Conservation (phyloP, 2,113 vertebrate genomes). For the Kryptolebias marmoratus region DNA sequence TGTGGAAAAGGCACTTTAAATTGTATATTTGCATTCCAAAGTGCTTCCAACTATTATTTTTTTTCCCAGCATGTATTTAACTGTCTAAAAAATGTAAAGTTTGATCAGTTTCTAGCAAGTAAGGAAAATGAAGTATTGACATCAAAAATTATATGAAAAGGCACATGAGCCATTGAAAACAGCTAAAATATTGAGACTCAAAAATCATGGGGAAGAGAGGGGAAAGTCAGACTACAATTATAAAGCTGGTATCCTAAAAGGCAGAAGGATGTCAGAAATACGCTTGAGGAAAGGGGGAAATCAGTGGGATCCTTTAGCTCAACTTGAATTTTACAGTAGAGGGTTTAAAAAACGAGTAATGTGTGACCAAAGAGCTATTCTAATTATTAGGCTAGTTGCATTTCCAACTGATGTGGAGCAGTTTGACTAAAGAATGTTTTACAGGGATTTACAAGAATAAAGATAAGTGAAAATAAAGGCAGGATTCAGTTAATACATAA, state of each 20-base stretch:
- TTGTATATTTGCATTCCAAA: too few species aligned
- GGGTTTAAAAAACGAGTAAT: not conserved
- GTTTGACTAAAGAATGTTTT: not conserved
- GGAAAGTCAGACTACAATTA: not conserved
- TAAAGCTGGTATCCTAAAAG: not conserved
- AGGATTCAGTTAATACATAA: not conserved
- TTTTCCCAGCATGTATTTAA: too few species aligned
- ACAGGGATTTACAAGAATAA: not conserved
- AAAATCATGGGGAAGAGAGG: not conserved
- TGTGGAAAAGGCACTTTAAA: too few species aligned
- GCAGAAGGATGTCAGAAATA: not conserved
- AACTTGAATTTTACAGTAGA: not conserved
- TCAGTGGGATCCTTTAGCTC: not conserved
- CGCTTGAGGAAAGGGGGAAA: not conserved
- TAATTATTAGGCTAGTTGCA: not conserved
- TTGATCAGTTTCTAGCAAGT: not conserved
- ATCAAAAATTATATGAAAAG: not conserved
- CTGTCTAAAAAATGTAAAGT: not conserved
- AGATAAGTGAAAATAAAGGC: not conserved
- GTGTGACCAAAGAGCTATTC: not conserved
- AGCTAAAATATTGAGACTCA: not conserved
- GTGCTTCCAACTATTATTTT: too few species aligned
- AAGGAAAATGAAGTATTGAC: not conserved
- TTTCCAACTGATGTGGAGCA: too few species aligned
- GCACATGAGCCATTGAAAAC: not conserved